A percentile compares a stretch with the other conserved stretches of the same genome.
Conservation (phyloP, 64 coral and sea anemone species). For the Anthopleura sola region DNA sequence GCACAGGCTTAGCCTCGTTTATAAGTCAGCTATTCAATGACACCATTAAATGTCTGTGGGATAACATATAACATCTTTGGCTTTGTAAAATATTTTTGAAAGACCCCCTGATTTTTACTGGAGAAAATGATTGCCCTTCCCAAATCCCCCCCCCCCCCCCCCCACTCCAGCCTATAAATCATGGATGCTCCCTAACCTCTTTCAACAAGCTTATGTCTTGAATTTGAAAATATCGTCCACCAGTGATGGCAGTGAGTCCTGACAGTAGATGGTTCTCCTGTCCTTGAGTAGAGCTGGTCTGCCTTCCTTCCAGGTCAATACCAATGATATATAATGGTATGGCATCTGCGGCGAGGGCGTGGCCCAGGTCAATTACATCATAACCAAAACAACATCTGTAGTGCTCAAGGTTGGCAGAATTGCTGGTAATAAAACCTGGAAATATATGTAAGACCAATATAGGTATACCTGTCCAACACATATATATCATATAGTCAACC, state of each 20-base stretch:
- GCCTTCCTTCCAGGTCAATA: background rate
- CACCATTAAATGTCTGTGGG: too few species aligned
- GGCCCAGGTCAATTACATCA: background rate
- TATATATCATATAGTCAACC: too few species aligned
- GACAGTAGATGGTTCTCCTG: background rate
- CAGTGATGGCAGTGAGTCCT: background rate
- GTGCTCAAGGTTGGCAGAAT: constrained; percentile 2
- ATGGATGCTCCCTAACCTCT: background rate
- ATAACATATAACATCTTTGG: too few species aligned
- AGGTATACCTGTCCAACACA: too few species aligned
- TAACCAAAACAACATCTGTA: background rate
- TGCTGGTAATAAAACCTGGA: background rate
- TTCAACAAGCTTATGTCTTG: background rate
- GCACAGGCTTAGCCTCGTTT: too few species aligned
- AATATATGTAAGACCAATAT: background rate
- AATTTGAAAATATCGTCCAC: background rate
- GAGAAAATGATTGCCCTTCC: too few species aligned
- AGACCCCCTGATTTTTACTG: too few species aligned
- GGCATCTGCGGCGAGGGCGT: background rate
- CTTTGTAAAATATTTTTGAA: too few species aligned
- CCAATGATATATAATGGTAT: constrained; percentile 16
- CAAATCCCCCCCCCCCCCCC: too few species aligned
- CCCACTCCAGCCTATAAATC: too few species aligned
- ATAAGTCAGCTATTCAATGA: too few species aligned
- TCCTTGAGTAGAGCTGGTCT: background rate